Conservation (phyloP, 2,888 invertebrate species). For the Himalopsyche kuldschensis region DNA sequence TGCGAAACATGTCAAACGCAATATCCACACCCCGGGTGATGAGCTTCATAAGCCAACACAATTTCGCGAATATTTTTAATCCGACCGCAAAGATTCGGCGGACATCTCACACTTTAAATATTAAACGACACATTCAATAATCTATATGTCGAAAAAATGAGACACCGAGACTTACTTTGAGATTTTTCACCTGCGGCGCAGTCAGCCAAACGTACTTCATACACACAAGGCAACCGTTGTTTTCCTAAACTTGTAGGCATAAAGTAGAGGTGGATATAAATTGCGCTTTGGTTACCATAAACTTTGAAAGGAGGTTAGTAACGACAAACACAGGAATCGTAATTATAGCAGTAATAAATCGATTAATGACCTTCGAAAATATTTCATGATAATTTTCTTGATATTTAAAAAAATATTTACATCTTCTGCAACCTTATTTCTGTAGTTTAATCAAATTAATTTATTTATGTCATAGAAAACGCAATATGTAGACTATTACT, state of each 20-base stretch:
- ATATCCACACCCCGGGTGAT: constrained; percentile 34
- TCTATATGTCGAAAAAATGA: constrained; percentile 6
- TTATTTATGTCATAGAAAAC: neutral
- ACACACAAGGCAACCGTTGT: constrained; percentile 61
- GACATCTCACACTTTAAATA: neutral
- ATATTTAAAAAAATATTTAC: neutral
- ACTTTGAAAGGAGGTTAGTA: constrained; percentile 16
- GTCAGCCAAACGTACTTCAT: constrained; percentile 65
- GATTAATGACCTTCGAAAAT: neutral
- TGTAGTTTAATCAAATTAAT: neutral
- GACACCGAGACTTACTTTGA: constrained; percentile 49
- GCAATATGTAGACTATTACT: neutral
- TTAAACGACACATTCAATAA: neutral
- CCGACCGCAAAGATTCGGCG: neutral
- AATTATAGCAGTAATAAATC: neutral
- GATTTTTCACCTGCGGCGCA: constrained; percentile 62
- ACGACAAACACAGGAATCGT: neutral
- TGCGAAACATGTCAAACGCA: constrained; percentile 32
- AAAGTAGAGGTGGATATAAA: constrained; percentile 24
- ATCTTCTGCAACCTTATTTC: neutral
- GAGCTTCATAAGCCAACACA: constrained; percentile 4
- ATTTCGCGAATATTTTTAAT: neutral
- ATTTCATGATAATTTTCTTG: neutral
- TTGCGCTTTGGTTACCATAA: constrained; percentile 19
- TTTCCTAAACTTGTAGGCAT: constrained; percentile 50